phyloP scores from a whole-genome alignment of 64 coral and sea anemone genomes.

The Pachyseris speciosa region DNA sequence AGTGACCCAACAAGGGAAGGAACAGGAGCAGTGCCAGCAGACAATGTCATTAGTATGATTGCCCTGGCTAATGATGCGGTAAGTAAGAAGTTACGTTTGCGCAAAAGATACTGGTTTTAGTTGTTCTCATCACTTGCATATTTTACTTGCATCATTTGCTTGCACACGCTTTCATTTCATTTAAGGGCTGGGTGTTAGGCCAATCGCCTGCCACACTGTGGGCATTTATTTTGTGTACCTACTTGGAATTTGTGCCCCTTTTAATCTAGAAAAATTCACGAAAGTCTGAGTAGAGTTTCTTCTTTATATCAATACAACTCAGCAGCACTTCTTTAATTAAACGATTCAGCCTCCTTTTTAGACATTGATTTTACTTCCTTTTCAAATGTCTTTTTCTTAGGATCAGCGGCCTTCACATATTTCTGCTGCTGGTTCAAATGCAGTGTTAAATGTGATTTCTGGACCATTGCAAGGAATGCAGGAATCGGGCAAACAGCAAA shows the following conservation, averaged over 20 bases:
- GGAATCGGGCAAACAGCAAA: background rate
- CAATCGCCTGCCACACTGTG: too few relatives aligned
- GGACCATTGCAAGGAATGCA: conserved; percentile 12
- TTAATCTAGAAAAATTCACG: too few relatives aligned
- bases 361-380: background rate
- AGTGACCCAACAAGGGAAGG: conserved; percentile 8
- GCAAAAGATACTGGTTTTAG: background rate
- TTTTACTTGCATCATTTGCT: too few relatives aligned
- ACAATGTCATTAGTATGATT: conserved; percentile 68
- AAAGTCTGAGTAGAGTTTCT: too few relatives aligned
- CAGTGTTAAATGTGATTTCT: background rate
- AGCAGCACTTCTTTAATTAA: too few relatives aligned
- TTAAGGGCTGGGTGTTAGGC: too few relatives aligned
- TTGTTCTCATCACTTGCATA: too few relatives aligned
- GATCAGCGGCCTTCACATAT: background rate
- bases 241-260: too few relatives aligned
- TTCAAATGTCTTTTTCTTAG: background rate
- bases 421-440: background rate
- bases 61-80: conserved; percentile 30
- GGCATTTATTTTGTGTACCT: too few relatives aligned
- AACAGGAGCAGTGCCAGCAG: conserved; percentile 13
- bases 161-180: too few relatives aligned
- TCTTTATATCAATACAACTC: too few relatives aligned
- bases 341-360: too few relatives aligned
- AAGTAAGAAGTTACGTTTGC: background rate